A percentile compares a stretch with the other conserved stretches of the same genome.
Evolutionary conservation across 2,113 vertebrate genomes (phyloP).

Genomic region (Megaleporinus macrocephalus): DNA sequence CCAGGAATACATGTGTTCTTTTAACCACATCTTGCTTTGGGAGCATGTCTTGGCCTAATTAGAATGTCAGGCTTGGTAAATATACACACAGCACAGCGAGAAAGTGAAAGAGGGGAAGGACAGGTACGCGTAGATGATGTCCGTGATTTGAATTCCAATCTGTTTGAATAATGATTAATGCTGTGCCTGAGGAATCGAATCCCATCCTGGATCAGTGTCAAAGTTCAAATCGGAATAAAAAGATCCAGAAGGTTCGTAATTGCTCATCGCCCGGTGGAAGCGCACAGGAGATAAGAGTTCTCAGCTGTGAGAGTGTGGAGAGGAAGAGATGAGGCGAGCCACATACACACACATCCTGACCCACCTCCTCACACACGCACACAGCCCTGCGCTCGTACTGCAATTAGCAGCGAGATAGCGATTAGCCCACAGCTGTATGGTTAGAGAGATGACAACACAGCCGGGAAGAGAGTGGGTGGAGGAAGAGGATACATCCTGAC

Average conservation of each 20-base stretch:
- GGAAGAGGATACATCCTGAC: slow-evolving; percentile 7
- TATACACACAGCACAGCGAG: slow-evolving; percentile 31
- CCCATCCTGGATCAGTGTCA: slow-evolving; percentile 35
- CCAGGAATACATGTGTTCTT: not conserved
- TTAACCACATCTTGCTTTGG: too few relatives aligned
- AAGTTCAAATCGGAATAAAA: not conserved
- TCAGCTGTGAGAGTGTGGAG: not conserved
- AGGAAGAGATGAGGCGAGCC: slow-evolving; percentile 1
- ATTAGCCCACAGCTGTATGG: not conserved
- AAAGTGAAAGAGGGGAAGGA: slow-evolving; percentile 37
- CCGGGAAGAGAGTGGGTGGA: not conserved
- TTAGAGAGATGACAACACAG: not conserved
- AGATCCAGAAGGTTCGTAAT: slow-evolving; percentile 11
- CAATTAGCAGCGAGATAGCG: not conserved
- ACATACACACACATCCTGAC: slow-evolving; percentile 43
- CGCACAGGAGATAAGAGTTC: slow-evolving; percentile 42
- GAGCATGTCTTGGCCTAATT: not conserved
- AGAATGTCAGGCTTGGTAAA: slow-evolving; percentile 26
- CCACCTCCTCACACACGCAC: slow-evolving; percentile 19
- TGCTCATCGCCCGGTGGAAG: not conserved
- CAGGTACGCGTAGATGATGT: not conserved
- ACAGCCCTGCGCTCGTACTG: not conserved
- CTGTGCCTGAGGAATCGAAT: not conserved
- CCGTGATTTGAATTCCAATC: not conserved
- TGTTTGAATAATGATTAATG: not conserved